Conservation (phyloP, 2,797 vertebrate species). For the Lagorchestes hirsutus region DNA sequence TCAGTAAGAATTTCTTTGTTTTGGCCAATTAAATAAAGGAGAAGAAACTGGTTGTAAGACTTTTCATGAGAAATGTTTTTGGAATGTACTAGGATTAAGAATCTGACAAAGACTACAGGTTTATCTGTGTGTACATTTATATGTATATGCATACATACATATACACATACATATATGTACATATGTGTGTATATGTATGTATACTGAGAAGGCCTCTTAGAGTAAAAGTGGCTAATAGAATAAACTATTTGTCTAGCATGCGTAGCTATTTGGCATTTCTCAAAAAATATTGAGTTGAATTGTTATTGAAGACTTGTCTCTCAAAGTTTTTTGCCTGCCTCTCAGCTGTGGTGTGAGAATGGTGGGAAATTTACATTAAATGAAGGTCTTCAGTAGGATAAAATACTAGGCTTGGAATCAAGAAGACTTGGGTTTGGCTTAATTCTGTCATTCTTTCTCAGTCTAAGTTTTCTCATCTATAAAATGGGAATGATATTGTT, state of each 20-base stretch:
- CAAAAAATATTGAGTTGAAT: neutral
- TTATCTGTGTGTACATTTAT: neutral
- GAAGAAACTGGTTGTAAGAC: conserved; percentile 58
- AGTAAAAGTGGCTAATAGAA: neutral
- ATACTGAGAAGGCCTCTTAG: neutral
- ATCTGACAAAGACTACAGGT: conserved; percentile 57
- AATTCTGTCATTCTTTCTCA: neutral
- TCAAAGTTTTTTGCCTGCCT: neutral
- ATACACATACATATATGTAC: too few relatives aligned
- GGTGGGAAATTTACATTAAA: neutral
- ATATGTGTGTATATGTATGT: neutral
- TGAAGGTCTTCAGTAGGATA: neutral
- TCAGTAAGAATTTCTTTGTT: conserved; percentile 54
- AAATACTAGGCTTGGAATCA: neutral
- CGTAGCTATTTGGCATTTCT: neutral
- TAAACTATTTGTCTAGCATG: neutral
- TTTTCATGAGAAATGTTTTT: conserved; percentile 58
- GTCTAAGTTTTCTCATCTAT: neutral
- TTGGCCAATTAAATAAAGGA: conserved; percentile 61
- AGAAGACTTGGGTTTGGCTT: neutral
- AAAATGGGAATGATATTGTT: neutral
- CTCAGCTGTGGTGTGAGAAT: neutral
- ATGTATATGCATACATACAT: too few relatives aligned
- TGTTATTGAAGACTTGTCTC: neutral
- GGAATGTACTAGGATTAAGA: conserved; percentile 66